Conservation (phyloP, 2,797 vertebrate genomes). For the Cyclopterus lumpus region DNA sequence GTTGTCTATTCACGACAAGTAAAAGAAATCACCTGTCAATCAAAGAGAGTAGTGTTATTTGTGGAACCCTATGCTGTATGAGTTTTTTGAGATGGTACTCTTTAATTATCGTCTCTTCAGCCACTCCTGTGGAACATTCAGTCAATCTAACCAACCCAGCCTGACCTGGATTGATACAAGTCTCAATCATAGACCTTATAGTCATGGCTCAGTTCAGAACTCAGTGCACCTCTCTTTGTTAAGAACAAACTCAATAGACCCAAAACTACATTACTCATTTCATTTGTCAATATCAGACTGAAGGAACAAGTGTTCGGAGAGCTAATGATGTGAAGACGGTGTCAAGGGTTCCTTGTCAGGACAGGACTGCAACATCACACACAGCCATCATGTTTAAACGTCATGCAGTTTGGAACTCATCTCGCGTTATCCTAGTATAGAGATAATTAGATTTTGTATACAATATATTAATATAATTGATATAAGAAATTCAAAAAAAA, state of each 20-base stretch:
- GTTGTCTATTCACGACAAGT: too few species aligned
- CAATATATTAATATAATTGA: too few species aligned
- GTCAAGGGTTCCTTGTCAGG: neutral
- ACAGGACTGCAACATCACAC: neutral
- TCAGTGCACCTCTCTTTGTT: neutral
- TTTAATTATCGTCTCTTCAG: neutral
- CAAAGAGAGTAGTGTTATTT: neutral
- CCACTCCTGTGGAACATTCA: neutral
- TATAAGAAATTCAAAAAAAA: too few species aligned
- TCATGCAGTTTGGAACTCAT: neutral
- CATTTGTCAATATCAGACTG: slow-evolving; percentile 27
- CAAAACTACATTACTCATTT: slow-evolving; percentile 17
- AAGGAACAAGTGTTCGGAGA: slow-evolving; percentile 21
- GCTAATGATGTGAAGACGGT: slow-evolving; percentile 16
- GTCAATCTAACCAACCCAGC: neutral
- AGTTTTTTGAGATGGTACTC: neutral
- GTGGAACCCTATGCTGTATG: neutral
- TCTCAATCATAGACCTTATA: neutral
- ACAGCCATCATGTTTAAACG: neutral
- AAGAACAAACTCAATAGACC: slow-evolving; percentile 9
- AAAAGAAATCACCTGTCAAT: neutral
- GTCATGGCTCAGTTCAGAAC: slow-evolving; percentile 4
- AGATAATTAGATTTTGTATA: neutral
- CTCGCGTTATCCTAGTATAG: neutral
- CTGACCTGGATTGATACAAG: neutral